These are phyloP conservation scores for Hemicentrotus pulcherrimus DNA, from an alignment of 35 echinoderm and acorn worm genomes.

Conservation along the genomic window DNA sequence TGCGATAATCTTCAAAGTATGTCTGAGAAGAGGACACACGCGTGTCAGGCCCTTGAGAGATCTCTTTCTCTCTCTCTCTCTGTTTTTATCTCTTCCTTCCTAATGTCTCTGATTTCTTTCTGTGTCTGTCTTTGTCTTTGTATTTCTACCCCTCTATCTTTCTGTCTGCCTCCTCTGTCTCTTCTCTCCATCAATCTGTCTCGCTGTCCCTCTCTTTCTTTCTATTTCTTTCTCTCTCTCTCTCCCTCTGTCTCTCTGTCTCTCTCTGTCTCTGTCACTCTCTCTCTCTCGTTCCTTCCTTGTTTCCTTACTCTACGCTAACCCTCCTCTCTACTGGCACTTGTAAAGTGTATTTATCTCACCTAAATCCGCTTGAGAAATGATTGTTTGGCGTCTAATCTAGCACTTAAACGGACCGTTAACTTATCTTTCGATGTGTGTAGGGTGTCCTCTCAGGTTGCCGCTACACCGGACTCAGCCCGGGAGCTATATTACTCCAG, in stretches of 20 bases:
- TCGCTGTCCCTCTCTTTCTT: background rate
- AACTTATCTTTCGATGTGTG: background rate
- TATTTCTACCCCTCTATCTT: background rate
- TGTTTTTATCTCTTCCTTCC: background rate
- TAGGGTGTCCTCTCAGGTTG: background rate
- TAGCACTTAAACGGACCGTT: background rate
- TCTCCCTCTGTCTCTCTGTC: background rate
- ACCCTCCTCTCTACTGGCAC: background rate
- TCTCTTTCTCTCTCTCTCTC: background rate
- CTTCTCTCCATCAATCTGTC: background rate
- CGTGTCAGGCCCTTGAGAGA: background rate
- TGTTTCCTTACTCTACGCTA: background rate
- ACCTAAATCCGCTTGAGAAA: background rate
- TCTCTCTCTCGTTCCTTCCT: background rate
- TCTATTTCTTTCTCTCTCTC: background rate
- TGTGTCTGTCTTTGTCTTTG: background rate
- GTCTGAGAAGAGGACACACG: background rate
- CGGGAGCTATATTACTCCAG: background rate
- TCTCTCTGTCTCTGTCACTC: background rate
- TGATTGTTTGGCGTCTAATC: constrained; percentile 2
- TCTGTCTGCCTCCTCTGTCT: background rate
- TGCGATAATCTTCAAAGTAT: constrained; percentile 7
- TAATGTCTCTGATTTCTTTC: background rate
- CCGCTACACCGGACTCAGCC: background rate
- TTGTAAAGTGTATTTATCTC: background rate